Percentiles rank a stretch among this genome's conserved stretches.
Evolutionary conservation across 2,797 vertebrate species (phyloP).

Genomic region (Austrolebias charrua): DNA sequence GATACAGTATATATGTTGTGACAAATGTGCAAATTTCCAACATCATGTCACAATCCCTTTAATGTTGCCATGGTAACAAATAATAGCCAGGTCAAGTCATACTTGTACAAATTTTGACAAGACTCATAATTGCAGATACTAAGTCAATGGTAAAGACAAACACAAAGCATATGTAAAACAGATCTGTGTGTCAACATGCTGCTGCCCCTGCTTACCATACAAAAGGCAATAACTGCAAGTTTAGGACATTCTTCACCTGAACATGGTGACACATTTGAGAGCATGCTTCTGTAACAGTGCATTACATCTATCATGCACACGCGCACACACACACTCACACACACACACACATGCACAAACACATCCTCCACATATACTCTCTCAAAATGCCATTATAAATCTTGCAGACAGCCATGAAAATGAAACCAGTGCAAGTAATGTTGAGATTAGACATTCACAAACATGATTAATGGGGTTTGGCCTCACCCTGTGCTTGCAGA

Average conservation of each 20-base stretch:
- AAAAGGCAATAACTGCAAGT: constrained; percentile 42
- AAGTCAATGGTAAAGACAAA: neutral
- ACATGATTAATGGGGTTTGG: constrained; percentile 82
- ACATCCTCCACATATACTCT: constrained; percentile 39
- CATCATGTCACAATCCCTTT: too few species aligned
- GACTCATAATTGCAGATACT: neutral
- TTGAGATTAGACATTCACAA: constrained; percentile 84
- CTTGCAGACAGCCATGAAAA: constrained; percentile 83
- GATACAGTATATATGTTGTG: too few species aligned
- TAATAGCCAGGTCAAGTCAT: constrained; percentile 51
- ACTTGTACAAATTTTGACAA: neutral
- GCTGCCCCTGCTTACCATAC: neutral
- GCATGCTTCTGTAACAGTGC: constrained; percentile 54
- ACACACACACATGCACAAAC: constrained; percentile 5
- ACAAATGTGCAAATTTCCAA: too few species aligned
- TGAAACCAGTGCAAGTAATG: constrained; percentile 80
- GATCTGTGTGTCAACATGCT: constrained; percentile 37
- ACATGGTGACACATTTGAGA: constrained; percentile 69
- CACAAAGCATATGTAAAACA: constrained; percentile 21
- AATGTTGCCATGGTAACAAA: constrained; percentile 61
- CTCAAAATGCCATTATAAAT: constrained; percentile 79
- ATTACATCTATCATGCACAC: constrained; percentile 41
- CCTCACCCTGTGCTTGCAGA: constrained; percentile 72
- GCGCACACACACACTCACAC: constrained; percentile 33
- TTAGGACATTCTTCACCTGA: constrained; percentile 57